Percentiles rank a stretch among this genome's conserved stretches.
Evolutionary conservation across 2,113 vertebrate genomes (phyloP).

Genomic region (Phrynocephalus versicolor): DNA sequence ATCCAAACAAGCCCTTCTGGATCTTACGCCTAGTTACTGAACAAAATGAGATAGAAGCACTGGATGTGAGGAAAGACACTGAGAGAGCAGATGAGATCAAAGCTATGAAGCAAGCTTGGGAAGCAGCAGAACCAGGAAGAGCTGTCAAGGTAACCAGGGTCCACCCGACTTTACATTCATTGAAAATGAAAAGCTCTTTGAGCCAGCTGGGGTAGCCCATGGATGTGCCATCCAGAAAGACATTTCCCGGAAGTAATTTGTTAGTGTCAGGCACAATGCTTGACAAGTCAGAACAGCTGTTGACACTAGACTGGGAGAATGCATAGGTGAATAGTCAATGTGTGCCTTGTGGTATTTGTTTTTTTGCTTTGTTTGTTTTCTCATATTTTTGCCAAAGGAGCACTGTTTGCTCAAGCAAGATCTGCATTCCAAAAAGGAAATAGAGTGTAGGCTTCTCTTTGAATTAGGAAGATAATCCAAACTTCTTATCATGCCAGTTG

Average conservation of each 20-base stretch:
- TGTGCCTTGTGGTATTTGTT: no score
- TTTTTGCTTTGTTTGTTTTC: no score
- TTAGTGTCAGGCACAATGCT: slow-evolving; percentile 3
- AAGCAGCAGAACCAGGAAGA: slow-evolving; percentile 84
- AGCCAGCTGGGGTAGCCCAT: background rate
- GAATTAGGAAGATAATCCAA: background rate
- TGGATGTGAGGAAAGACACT: slow-evolving; percentile 84
- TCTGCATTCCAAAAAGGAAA: background rate
- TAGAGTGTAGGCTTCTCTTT: background rate
- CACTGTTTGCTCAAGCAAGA: background rate
- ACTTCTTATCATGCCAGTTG: background rate
- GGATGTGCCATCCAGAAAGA: background rate
- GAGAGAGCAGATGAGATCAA: slow-evolving; percentile 83
- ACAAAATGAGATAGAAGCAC: slow-evolving; percentile 65
- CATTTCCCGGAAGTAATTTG: background rate
- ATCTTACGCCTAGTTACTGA: slow-evolving; percentile 82
- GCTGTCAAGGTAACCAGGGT: slow-evolving; percentile 78
- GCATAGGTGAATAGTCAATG: background rate
- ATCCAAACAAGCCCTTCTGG: slow-evolving; percentile 79
- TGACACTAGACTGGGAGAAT: background rate
- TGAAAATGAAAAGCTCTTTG: slow-evolving; percentile 18
- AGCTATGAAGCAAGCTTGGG: slow-evolving; percentile 89
- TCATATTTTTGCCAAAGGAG: background rate
- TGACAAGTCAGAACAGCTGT: slow-evolving; percentile 10
- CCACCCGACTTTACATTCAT: background rate